Conservation (phyloP, 2,797 vertebrate species). For the Hephaestus fuliginosus region DNA sequence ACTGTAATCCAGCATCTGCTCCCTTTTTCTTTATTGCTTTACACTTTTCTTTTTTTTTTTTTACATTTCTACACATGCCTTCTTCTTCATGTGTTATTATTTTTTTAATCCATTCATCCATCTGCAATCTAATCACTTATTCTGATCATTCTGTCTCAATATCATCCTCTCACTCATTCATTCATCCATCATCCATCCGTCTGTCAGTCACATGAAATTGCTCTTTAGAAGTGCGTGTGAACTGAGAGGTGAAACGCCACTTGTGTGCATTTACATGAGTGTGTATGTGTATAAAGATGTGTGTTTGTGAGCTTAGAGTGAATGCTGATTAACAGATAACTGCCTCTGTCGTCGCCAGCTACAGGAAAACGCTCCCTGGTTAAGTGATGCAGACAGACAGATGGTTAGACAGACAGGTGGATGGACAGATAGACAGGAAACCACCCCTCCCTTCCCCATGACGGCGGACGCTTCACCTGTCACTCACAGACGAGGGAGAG, state of each 20-base stretch:
- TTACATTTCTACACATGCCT: background rate
- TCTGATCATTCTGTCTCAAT: slow-evolving; percentile 16
- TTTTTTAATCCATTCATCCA: background rate
- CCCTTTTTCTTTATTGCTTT: slow-evolving; percentile 8
- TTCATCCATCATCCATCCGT: slow-evolving; percentile 3
- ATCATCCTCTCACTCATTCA: slow-evolving; percentile 10
- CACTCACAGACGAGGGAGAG: slow-evolving; percentile 26
- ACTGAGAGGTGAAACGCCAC: background rate
- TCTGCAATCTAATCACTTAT: background rate
- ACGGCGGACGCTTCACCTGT: slow-evolving; percentile 23
- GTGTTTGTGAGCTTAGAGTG: slow-evolving; percentile 70
- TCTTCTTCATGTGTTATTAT: background rate
- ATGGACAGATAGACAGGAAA: slow-evolving; percentile 33
- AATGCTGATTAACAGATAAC: slow-evolving; percentile 92
- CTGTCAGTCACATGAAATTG: slow-evolving; percentile 29
- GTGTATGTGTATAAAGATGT: background rate
- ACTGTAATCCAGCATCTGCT: slow-evolving; percentile 59
- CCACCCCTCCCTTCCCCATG: background rate
- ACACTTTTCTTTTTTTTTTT: background rate
- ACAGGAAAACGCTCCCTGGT: slow-evolving; percentile 41
- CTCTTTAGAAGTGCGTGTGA: background rate
- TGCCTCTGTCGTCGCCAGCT: slow-evolving; percentile 87
- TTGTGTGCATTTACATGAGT: background rate
- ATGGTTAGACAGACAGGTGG: slow-evolving; percentile 9
- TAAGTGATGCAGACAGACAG: slow-evolving; percentile 42